phyloP scores from a whole-genome alignment of 2,888 invertebrate genomes.

The Parthenolecanium corni region DNA sequence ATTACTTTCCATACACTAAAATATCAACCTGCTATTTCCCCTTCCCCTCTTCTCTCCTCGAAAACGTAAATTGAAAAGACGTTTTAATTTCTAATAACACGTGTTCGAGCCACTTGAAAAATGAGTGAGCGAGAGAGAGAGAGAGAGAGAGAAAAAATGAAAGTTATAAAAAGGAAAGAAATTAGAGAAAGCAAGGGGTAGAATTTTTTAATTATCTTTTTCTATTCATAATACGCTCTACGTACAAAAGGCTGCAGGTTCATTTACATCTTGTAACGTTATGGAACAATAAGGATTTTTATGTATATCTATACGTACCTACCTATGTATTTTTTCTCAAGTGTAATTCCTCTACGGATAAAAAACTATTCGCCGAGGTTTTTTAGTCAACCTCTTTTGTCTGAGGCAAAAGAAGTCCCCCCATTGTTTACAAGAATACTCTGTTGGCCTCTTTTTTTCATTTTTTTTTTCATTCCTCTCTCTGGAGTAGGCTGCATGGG shows the following conservation, averaged over 20 bases:
- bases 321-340: conserved; percentile 7
- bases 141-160: no score
- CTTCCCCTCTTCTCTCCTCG: no score
- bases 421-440: conserved; percentile 27
- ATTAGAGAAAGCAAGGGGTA: conserved; percentile 7
- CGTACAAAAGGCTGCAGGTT: conserved; percentile 26
- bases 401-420: conserved; percentile 2
- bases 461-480: conserved; percentile 1
- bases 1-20: no score
- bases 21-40: no score
- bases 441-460: conserved; percentile 8
- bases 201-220: conserved; percentile 27
- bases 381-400: conserved; percentile 26
- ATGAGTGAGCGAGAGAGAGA: no score
- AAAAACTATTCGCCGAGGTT: conserved; percentile 22
- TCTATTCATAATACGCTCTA: conserved; percentile 22
- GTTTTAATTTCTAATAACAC: conserved; percentile 21
- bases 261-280: conserved; percentile 27
- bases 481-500: not conserved
- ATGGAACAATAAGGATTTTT: conserved; percentile 23
- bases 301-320: conserved; percentile 8
- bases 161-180: not conserved
- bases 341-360: conserved; percentile 28
- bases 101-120: conserved; percentile 2
- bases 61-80: not conserved